Base-by-base conservation (phyloP, 2,113 vertebrate species). In the Picathartes gymnocephalus region DNA sequence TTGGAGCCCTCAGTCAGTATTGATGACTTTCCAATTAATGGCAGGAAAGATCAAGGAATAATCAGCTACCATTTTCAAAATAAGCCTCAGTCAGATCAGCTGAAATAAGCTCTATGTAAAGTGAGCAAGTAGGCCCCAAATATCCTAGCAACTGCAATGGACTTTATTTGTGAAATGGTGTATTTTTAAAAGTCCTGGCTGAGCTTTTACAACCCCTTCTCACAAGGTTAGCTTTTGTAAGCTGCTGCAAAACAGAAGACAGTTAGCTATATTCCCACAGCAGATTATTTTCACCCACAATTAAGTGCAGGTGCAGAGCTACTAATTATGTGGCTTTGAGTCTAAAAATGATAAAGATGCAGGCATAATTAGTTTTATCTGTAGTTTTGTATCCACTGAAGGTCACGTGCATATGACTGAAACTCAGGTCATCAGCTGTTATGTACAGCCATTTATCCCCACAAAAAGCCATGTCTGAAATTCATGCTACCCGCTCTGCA, bases 21-120 rank as follows among this genome's bases (percentile, higher is more conserved):
- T 80, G 80, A 86, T 81, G 88, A 44, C 72, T 73, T 96, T 88
- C 70, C 81, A 30, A 4, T 91, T 88, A 90, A 78, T 74, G 80
- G 74, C 93, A 72, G 51, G 51, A 79, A 62, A 88, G 27, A 94
- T 57, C 68, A 87, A 77, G 81, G 82, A 92, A 89, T 88, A 92
- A 94, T 93, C 64, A 92, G 62, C 62, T 64, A 35, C 87, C 42
- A 39, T 86, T 86, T 86, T 81, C 92, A 95, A 94, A 96, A 86
- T 82, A 88, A 61, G 78, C 66, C 19, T 11, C 42, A 35, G 48
- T 0, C 2, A 50, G 28, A 85, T 80, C 45, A 72, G 58, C 58
- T 94, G 45, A 92, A 92, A 77, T 44, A 88, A 91, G 90, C 86
- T 82, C 76, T 90, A 53, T 61, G 28, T 62, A 60, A 96, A 92